A percentile compares a stretch with the other conserved stretches of the same genome.
phyloP scores from a whole-genome alignment of 2,888 invertebrate genomes.

The Ochropleura plecta region DNA sequence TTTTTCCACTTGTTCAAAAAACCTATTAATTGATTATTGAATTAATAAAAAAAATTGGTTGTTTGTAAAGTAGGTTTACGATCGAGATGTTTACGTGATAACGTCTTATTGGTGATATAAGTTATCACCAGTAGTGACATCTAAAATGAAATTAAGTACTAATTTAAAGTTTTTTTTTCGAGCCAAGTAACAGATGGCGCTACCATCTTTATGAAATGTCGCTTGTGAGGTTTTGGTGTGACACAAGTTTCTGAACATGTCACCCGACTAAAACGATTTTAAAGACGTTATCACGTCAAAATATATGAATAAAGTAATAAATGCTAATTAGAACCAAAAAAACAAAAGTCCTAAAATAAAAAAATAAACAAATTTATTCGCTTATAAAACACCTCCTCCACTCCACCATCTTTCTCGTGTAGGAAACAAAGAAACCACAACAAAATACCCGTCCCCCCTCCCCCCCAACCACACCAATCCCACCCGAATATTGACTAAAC shows the following conservation, averaged over 20 bases:
- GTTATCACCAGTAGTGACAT: no score
- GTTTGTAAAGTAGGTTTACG: no score
- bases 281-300: no score
- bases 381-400: neutral
- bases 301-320: neutral
- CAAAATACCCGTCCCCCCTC: constrained; percentile 18
- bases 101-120: no score
- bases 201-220: no score
- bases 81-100: no score
- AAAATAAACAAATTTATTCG: neutral
- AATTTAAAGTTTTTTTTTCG: no score
- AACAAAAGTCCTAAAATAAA: neutral
- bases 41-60: neutral
- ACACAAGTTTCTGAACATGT: no score
- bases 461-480: neutral
- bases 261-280: no score
- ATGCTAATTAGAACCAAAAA: neutral
- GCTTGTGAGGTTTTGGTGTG: no score
- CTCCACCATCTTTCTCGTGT: neutral
- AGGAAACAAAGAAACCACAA: neutral
- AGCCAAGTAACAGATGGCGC: no score
- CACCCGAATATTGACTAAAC: constrained; percentile 57
- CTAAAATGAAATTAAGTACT: no score
- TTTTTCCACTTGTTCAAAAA: neutral
- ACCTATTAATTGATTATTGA: neutral